These are phyloP conservation scores for Ophioninae sp. DNA, from an alignment of 2,888 invertebrate species.

Conservation along the genomic window DNA sequence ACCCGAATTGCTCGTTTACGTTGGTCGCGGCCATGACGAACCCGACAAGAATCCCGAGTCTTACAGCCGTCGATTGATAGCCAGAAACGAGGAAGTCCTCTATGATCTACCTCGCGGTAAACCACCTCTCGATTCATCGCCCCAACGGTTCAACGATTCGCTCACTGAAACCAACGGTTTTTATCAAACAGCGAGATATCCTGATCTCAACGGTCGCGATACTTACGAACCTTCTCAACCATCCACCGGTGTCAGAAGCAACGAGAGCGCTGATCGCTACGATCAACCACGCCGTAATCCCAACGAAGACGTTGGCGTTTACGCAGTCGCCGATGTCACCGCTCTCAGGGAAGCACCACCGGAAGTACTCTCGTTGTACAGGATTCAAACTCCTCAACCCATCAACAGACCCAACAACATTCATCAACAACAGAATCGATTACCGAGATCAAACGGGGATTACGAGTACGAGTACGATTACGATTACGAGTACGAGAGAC, in stretches of 20 bases:
- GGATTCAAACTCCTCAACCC: constrained; percentile 70
- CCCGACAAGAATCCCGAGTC: constrained; percentile 74
- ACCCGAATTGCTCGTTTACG: constrained; percentile 79
- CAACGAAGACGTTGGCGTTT: constrained; percentile 72
- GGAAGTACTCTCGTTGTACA: constrained; percentile 76
- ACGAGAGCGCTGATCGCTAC: constrained; percentile 37
- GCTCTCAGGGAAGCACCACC: constrained; percentile 73
- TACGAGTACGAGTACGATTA: constrained; percentile 75
- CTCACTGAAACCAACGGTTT: constrained; percentile 67
- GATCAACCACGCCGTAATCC: constrained; percentile 37
- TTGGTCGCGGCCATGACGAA: constrained; percentile 74
- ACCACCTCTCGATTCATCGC: constrained; percentile 32
- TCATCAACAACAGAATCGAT: constrained; percentile 34
- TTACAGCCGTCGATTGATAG: constrained; percentile 75
- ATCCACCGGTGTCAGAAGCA: neutral
- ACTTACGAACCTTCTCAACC: constrained; percentile 23
- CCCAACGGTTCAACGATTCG: constrained; percentile 38
- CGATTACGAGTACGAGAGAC: constrained; percentile 75
- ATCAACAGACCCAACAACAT: constrained; percentile 40
- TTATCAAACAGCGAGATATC: constrained; percentile 76
- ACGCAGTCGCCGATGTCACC: constrained; percentile 79
- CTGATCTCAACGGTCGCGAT: constrained; percentile 34
- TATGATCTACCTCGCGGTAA: constrained; percentile 73
- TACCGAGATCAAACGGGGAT: constrained; percentile 65
- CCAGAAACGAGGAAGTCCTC: constrained; percentile 75